Percentiles rank a stretch among this genome's conserved stretches.
Conservation (phyloP, 2,113 vertebrate species). For the Microcebus lehilahytsara region DNA sequence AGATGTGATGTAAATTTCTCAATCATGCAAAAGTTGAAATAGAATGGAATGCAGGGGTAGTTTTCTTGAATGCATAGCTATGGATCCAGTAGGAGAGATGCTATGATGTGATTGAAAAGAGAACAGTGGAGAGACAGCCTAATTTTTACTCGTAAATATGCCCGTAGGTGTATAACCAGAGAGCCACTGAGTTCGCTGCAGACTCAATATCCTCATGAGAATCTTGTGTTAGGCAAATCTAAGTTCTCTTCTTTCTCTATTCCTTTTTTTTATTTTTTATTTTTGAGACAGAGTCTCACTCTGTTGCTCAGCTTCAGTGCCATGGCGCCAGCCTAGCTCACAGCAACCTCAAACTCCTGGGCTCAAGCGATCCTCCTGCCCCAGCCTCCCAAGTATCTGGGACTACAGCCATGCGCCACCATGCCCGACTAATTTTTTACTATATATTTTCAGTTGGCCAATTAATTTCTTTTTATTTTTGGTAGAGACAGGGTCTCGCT, state of each 20-base stretch:
- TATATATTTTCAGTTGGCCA: no score
- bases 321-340: no score
- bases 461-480: no score
- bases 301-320: no score
- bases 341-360: no score
- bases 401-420: no score
- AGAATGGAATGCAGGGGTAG: neutral
- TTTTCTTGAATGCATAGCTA: neutral
- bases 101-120: neutral
- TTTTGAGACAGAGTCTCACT: no score
- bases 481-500: no score
- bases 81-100: neutral
- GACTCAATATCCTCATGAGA: neutral
- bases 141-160: neutral
- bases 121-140: neutral
- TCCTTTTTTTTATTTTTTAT: neutral
- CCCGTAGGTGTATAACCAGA: neutral
- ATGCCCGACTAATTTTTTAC: no score
- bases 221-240: neutral
- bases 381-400: no score
- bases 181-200: neutral
- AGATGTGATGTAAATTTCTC: neutral
- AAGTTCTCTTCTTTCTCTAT: neutral
- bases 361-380: no score
- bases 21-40: conserved; percentile 12